A percentile compares a stretch with the other conserved stretches of the same genome.
Conservation (phyloP, 2,888 invertebrate species). For the Polymixis flavicincta region DNA sequence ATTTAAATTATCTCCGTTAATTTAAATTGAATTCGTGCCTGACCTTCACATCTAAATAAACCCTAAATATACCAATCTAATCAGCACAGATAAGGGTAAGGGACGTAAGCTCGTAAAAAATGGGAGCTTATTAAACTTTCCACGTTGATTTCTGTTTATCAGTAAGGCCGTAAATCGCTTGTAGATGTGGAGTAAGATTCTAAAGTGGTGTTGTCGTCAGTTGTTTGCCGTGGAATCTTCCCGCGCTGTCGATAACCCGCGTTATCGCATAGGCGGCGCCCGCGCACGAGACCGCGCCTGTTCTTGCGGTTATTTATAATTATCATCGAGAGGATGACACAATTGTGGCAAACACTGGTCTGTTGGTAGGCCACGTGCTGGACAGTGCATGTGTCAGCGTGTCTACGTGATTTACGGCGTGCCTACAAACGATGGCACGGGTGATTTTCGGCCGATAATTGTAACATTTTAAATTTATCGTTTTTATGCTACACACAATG, state of each 20-base stretch:
- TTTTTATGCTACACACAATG: neutral
- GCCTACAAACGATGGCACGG: neutral
- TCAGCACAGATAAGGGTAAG: constrained; percentile 18
- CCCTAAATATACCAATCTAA: constrained; percentile 46
- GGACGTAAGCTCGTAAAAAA: constrained; percentile 19
- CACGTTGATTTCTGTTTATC: constrained; percentile 15
- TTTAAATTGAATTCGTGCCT: constrained; percentile 46
- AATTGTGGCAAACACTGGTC: constrained; percentile 61
- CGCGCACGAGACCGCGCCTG: constrained; percentile 82
- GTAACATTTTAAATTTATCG: neutral
- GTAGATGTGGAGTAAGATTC: constrained; percentile 28
- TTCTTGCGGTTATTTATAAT: constrained; percentile 75
- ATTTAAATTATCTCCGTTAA: constrained; percentile 34
- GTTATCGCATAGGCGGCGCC: constrained; percentile 75
- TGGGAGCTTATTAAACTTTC: constrained; percentile 46
- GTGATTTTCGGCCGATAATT: neutral
- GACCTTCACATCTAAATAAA: constrained; percentile 62
- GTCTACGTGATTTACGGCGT: constrained; percentile 5
- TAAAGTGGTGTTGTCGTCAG: constrained; percentile 63
- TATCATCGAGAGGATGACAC: constrained; percentile 68
- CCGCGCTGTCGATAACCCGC: constrained; percentile 84
- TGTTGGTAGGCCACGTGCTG: constrained; percentile 64
- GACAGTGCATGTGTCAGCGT: constrained; percentile 19
- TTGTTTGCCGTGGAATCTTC: constrained; percentile 90
- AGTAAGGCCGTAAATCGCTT: constrained; percentile 56